Evolutionary conservation across 2,888 invertebrate genomes (phyloP).

Genomic region (Trissonchulus sp.): DNA sequence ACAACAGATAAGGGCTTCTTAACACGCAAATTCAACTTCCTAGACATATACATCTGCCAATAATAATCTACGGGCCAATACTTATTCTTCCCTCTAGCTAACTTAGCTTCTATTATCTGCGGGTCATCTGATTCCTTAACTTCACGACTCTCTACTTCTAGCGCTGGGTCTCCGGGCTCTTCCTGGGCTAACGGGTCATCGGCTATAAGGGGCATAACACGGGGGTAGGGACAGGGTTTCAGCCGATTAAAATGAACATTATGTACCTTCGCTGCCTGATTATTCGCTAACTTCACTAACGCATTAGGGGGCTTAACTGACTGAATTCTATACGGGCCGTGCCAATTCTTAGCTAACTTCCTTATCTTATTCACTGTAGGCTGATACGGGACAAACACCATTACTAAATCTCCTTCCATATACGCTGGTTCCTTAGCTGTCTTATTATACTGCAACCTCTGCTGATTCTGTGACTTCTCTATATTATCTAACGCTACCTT

Average conservation of each 20-base stretch:
- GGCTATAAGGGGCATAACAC: not conserved
- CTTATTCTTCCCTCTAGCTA: no score
- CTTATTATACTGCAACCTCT: not conserved
- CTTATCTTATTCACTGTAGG: no score
- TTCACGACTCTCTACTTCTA: not conserved
- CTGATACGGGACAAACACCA: not conserved
- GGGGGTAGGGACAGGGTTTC: not conserved
- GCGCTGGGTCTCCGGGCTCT: not conserved
- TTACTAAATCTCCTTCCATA: not conserved
- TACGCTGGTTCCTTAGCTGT: not conserved
- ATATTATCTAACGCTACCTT: not conserved
- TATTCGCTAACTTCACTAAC: not conserved
- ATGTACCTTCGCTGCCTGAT: not conserved
- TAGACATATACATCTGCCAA: no score
- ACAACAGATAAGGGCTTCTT: no score
- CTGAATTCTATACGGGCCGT: not conserved
- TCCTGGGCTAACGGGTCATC: not conserved
- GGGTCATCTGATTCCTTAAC: no score
- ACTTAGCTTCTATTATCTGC: no score
- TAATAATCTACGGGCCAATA: no score
- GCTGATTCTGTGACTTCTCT: not conserved
- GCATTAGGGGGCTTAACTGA: not conserved
- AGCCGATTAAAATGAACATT: not conserved
- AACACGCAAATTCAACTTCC: no score
- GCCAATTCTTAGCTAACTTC: not conserved